A percentile compares a stretch with the other conserved stretches of the same genome.
Conservation (phyloP, 2,797 vertebrate genomes). For the Melanotaenia boesemani region DNA sequence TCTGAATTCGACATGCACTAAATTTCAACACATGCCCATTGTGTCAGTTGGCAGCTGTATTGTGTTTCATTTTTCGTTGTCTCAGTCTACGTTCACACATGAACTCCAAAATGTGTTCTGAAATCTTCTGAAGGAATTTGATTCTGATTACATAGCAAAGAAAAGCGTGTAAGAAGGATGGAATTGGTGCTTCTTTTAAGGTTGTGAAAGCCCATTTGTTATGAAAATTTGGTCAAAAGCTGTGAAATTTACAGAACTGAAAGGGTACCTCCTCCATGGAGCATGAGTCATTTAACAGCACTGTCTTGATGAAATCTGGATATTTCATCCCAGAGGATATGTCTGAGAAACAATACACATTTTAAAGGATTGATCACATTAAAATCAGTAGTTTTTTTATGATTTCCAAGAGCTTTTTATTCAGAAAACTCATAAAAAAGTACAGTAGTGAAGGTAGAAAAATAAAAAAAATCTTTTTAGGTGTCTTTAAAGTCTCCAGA, state of each 20-base stretch:
- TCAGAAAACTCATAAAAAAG: not conserved
- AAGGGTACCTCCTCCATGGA: constrained; percentile 3
- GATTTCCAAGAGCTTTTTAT: not conserved
- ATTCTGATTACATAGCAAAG: constrained; percentile 30
- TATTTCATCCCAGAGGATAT: not conserved
- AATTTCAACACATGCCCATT: constrained; percentile 33
- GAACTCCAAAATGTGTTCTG: constrained; percentile 17
- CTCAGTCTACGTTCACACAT: constrained; percentile 21
- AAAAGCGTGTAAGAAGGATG: not conserved
- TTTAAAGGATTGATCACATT: not conserved
- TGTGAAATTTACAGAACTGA: constrained; percentile 3
- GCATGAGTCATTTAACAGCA: not conserved
- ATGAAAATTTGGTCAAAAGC: not conserved
- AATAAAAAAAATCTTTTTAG: not conserved
- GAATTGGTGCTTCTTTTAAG: not conserved
- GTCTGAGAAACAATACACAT: not conserved
- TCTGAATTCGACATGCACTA: constrained; percentile 32
- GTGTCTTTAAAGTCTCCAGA: no score
- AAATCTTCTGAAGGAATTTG: constrained; percentile 24
- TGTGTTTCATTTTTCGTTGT: constrained; percentile 7
- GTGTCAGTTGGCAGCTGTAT: constrained; percentile 26
- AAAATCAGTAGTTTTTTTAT: not conserved
- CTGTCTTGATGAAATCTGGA: not conserved
- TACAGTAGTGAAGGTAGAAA: not conserved
- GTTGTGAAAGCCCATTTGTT: constrained; percentile 19